These are phyloP conservation scores for Lypha dubia DNA, from an alignment of 2,888 invertebrate species.

Conservation along the genomic window DNA sequence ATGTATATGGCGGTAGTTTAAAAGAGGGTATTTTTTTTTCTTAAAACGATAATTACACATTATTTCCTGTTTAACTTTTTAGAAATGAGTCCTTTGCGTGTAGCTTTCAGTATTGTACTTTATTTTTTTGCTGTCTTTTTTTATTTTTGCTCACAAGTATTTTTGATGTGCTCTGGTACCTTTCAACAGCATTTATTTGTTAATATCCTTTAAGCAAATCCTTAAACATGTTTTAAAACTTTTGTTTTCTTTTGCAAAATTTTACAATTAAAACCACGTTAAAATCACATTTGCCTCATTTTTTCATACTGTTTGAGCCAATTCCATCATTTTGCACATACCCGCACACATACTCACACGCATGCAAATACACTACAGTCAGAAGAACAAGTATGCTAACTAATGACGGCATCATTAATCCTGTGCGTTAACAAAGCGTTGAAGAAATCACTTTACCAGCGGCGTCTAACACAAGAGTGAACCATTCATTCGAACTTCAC, in stretches of 20 bases:
- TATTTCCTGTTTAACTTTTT: constrained; percentile 66
- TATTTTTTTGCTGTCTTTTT: too few species aligned
- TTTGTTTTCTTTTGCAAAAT: constrained; percentile 58
- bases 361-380: neutral
- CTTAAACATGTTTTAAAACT: constrained; percentile 53
- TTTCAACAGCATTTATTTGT: constrained; percentile 71
- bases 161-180: constrained; percentile 36
- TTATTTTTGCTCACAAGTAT: neutral
- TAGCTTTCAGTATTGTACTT: constrained; percentile 20
- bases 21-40: constrained; percentile 61
- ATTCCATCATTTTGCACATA: constrained; percentile 28
- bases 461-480: constrained; percentile 76
- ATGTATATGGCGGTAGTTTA: constrained; percentile 46
- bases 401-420: constrained; percentile 80
- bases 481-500: constrained; percentile 59
- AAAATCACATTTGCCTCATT: constrained; percentile 80
- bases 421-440: constrained; percentile 81
- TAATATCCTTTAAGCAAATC: constrained; percentile 71
- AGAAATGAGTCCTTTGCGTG: constrained; percentile 72
- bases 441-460: constrained; percentile 82
- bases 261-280: constrained; percentile 81
- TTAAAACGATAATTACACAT: constrained; percentile 54
- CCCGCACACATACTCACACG: neutral
- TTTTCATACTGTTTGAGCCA: constrained; percentile 30
- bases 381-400: constrained; percentile 56